Base-by-base conservation (phyloP, 2,113 vertebrate genomes). In the Chaenogobius annularis region DNA sequence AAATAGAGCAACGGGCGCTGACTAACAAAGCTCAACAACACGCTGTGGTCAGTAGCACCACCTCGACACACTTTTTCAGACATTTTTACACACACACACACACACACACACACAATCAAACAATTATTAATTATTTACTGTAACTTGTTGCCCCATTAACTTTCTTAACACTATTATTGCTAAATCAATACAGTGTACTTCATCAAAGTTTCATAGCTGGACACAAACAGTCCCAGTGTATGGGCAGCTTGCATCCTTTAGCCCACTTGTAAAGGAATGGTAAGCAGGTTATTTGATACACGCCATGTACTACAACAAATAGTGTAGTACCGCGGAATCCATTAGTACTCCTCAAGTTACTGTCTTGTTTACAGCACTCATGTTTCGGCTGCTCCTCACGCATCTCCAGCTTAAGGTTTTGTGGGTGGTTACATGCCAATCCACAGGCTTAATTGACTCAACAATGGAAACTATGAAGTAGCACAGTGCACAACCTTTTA, bases 161-260 rank as follows among this genome's bases (percentile, higher is more conserved):
- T 55, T 48, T 79, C n/a, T 47, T 15, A 23, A 23, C 20, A 22
- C 46, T 46, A 12, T 83, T 86, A 82, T 90, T 87, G 76, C 83
- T 86, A 82, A 84, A 75, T 77, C 47, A 50, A 64, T 11, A 78
- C 48, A 75, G 59, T 63, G 7, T 35, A 50, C 23, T 52, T 71
- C 71, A 63, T 69, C 68, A 70, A 22, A 17, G 35, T 43, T 65
- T 65, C n/a, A 47, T 72, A 35, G 40, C 20, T 62, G 66, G 50
- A 68, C 35, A 40, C 50, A 65, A 44, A 71, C 40, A 70, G 26
- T 47, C 62, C 55, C 77, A 31, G 55, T 10, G 9, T 19, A 76
- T 13, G 46, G 15, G 54, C n/a, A 58, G 50, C 17, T 17, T 75
- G n/a, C 43, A 1, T 23, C 40, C 50, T 20, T 50, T 37, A 47